Base-by-base conservation (phyloP, 2,888 invertebrate species). In the Bembecia ichneumoniformis region DNA sequence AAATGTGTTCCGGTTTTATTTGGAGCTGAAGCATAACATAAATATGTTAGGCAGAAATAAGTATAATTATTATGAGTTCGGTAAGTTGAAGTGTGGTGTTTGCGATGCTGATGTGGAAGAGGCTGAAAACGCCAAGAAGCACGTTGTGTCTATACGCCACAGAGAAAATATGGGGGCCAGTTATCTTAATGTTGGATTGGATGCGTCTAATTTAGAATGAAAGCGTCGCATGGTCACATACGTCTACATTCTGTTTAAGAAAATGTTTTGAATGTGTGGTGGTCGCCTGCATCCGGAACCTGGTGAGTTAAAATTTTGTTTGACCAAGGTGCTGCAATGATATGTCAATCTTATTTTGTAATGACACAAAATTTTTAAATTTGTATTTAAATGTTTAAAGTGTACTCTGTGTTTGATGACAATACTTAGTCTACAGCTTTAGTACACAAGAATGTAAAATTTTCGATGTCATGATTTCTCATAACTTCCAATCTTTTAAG, bases 161-260 rank as follows among this genome's bases (percentile, higher is more conserved):
- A 71, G 77, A 48, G 87, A 86, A 49, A 82, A 75, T 49, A 87
- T 87, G 86, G 87, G 86, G 70, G 76, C 82, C 74, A 82, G 75
- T 67, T 84, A 79, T 66, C 71, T 82, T 59, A 77, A 66, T 66
- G 56, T 75, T 54, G 67, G 50, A 58, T 56, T 81, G 61, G 86
- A 84, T 49, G 63, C 64, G 46, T 64, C 78, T 57, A 73, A 68
- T 55, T 62, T 74, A 57, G 86, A 86, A 54, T 86, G 67, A 82
- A 48, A 51, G 49, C 43, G 83, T 82, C 10, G 3, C n/a, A 3
- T 14, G 40, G 14, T 40, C 13, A 13, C 40, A 40, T 40, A 40
- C 40, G 40, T 40, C 40, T 13, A 28, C 28, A 28, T 28, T 28
- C 28, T 28, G 9, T 20, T 5, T 1, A 20, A 1, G 1, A 20